phyloP scores from a whole-genome alignment of 2,888 invertebrate genomes.

The Clusia tigrina region DNA sequence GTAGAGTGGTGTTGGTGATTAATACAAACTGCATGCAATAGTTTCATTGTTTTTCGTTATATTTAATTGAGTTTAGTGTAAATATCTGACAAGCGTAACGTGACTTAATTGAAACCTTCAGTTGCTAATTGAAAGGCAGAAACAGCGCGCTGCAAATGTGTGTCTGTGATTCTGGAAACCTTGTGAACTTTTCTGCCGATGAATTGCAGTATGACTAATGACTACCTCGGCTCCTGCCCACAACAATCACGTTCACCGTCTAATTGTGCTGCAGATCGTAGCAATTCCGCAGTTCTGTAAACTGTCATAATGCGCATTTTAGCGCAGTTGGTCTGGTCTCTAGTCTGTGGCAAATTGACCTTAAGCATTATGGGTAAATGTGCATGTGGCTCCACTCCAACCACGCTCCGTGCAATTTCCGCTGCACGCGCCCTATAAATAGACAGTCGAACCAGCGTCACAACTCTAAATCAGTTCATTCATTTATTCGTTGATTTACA shows the following conservation, averaged over 20 bases:
- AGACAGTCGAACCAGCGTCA: not conserved
- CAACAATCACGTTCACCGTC: not conserved
- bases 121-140: not conserved
- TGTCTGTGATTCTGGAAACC: too few species aligned
- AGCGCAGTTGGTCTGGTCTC: not conserved
- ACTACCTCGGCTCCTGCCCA: not conserved
- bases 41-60: too few species aligned
- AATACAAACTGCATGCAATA: too few species aligned
- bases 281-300: not conserved
- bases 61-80: too few species aligned
- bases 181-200: too few species aligned
- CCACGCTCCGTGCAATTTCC: not conserved
- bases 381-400: not conserved
- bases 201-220: not conserved
- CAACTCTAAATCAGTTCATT: not conserved
- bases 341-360: not conserved
- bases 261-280: not conserved
- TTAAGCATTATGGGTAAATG: not conserved
- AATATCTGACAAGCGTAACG: not conserved
- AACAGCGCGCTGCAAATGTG: too few species aligned
- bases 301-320: conserved; percentile 3
- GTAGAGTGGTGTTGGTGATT: too few species aligned
- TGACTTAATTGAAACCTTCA: not conserved
- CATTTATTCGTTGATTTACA: not conserved
- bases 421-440: not conserved